Evolutionary conservation across 2,113 vertebrate genomes (phyloP).

Genomic region (Caretta caretta): DNA sequence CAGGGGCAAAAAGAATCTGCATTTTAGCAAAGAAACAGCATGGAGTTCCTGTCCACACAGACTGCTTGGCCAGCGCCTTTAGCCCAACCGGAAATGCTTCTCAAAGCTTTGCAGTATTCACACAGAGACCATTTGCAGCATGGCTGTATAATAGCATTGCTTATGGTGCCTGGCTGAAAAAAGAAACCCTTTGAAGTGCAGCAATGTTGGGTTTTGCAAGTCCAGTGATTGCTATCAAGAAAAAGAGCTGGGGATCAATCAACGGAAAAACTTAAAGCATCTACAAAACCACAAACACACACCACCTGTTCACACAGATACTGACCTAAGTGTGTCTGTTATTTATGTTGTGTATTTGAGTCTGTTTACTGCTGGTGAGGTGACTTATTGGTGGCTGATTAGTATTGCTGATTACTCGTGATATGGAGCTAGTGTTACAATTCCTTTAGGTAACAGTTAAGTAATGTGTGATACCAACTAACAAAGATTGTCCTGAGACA

Average conservation of each 20-base stretch:
- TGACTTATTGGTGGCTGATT: background rate
- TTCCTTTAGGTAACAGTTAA: background rate
- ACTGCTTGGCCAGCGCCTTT: background rate
- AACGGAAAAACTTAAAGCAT: background rate
- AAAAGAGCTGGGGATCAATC: background rate
- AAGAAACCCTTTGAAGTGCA: background rate
- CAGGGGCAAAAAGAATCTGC: background rate
- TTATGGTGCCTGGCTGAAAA: background rate
- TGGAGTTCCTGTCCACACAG: background rate
- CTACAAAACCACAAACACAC: background rate
- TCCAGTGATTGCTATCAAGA: background rate
- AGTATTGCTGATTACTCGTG: no score
- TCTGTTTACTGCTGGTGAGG: background rate
- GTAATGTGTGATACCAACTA: background rate
- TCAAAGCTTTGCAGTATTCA: background rate
- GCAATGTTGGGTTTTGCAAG: background rate
- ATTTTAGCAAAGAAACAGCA: background rate
- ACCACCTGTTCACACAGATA: background rate
- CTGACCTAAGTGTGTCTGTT: background rate
- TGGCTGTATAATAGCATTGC: fast-evolving
- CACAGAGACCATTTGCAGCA: background rate
- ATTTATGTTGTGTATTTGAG: background rate
- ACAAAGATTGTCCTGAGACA: no score
- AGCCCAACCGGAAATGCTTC: background rate
- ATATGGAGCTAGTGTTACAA: background rate